These are phyloP conservation scores for Cheilosia grossa DNA, from an alignment of 2,888 invertebrate species.

Conservation along the genomic window DNA sequence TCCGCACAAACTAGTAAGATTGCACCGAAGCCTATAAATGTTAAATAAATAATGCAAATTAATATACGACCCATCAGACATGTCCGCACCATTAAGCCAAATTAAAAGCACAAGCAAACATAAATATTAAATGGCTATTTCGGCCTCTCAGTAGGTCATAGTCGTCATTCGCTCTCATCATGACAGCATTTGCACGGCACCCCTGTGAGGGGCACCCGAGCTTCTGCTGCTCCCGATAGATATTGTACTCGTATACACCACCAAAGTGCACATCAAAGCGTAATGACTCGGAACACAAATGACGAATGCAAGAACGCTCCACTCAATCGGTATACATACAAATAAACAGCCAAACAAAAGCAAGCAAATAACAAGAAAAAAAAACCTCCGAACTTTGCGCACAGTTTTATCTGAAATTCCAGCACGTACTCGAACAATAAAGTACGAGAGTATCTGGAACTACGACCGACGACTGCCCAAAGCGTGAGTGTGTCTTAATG, in stretches of 20 bases:
- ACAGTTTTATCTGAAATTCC: constrained; percentile 72
- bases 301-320: constrained; percentile 61
- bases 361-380: constrained; percentile 18
- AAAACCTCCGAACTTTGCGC: constrained; percentile 25
- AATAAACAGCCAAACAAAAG: constrained; percentile 34
- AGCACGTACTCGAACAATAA: constrained; percentile 66
- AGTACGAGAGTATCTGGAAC: constrained; percentile 49
- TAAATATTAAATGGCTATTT: constrained; percentile 51
- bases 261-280: constrained; percentile 67
- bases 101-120: constrained; percentile 41
- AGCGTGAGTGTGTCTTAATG: constrained; percentile 38
- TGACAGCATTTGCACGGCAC: not conserved
- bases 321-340: constrained; percentile 48
- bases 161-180: constrained; percentile 14
- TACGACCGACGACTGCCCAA: constrained; percentile 37
- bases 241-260: not conserved
- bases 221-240: not conserved
- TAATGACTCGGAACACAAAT: constrained; percentile 66
- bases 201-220: not conserved
- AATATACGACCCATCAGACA: constrained; percentile 59
- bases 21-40: not conserved
- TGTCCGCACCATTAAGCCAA: constrained; percentile 61
- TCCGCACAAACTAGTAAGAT: not conserved
- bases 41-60: constrained; percentile 61
- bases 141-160: not conserved